Base-by-base conservation (phyloP, 2,888 invertebrate genomes). In the Prosapia bicincta region DNA sequence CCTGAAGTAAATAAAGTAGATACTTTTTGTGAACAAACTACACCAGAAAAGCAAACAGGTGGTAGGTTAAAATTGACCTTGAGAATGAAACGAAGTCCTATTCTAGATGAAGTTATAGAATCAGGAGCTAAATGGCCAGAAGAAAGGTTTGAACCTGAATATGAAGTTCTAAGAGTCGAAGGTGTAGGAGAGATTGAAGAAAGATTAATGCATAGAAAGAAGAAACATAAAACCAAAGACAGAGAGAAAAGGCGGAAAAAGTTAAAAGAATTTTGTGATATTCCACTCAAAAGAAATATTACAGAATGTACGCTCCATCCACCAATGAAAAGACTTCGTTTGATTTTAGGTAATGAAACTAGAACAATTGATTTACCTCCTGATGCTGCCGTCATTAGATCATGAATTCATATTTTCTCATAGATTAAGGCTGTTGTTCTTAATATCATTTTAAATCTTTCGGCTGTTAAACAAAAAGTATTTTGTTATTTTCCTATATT, bases 331-430 rank as follows among this genome's bases (percentile, higher is more conserved):
- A 90, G 96, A 83, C 88, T 96, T 84, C 90, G 94, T 83, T 88
- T 96, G 83, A 95, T 94, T 83, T 93, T 96, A 83, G 95, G 96
- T 81, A 94, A 95, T 85, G 96, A 96, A 85, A 93, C 93, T 83
- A 93, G 92, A 83, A 95, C 94, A 83, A 95, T 95, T 84, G 93
- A 95, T 88, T 90, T 96, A 87, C 94, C 95, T 25, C 30, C 72
- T 20, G 30, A 30, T 66, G 24, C 75, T 26, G 43, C 70, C 28
- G 66, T 66, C 20, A 66, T 76, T 32, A 66, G 72, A 24, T 76
- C 70, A 73, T 73, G 73, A 68, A 69, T 38, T 66, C 28, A 25
- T 38, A 28, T 23, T 54, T 24, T 69, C 32, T 13, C 13, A 9
- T 69, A n/a, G n/a, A 25, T 38, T 74, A 69, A 74, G 74, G 69